Conservation (phyloP, 2,113 vertebrate genomes). For the Pyxicephalus adspersus region DNA sequence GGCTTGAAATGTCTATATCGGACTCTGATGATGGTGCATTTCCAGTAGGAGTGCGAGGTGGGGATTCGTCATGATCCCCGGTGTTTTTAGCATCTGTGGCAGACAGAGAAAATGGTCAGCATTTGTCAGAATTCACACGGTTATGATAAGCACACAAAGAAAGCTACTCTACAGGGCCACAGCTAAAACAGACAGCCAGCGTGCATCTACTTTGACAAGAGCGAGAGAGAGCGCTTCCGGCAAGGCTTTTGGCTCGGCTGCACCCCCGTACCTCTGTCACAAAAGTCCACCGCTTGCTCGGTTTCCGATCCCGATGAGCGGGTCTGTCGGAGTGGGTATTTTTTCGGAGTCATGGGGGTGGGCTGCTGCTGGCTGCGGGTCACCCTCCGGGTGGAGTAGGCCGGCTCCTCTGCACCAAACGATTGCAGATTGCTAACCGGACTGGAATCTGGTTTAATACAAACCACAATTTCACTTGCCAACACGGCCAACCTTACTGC, state of each 20-base stretch:
- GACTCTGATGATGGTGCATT: slow-evolving; percentile 98
- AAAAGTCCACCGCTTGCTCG: slow-evolving; percentile 83
- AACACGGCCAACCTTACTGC: slow-evolving; percentile 27
- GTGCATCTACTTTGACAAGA: slow-evolving; percentile 36
- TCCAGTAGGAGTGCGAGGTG: slow-evolving; percentile 94
- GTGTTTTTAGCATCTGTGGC: slow-evolving; percentile 84
- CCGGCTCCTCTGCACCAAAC: slow-evolving; percentile 80
- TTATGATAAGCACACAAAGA: slow-evolving; percentile 23
- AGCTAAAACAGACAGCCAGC: not conserved
- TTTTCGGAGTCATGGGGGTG: slow-evolving; percentile 84
- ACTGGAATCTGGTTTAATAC: slow-evolving; percentile 75
- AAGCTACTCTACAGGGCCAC: slow-evolving; percentile 44
- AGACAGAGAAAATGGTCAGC: slow-evolving; percentile 6
- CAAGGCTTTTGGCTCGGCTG: not conserved
- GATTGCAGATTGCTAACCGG: slow-evolving; percentile 77
- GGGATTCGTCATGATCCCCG: slow-evolving; percentile 93
- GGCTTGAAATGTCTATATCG: slow-evolving; percentile 97
- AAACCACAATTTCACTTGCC: slow-evolving; percentile 54
- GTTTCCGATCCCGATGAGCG: slow-evolving; percentile 91
- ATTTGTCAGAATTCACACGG: not conserved
- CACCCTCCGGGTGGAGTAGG: slow-evolving; percentile 85
- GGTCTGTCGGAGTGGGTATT: slow-evolving; percentile 89
- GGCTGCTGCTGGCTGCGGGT: slow-evolving; percentile 95
- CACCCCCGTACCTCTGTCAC: slow-evolving; percentile 79
- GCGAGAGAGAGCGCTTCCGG: slow-evolving; percentile 26